Percentiles rank a stretch among this genome's conserved stretches.
These are phyloP conservation scores for Semotilus atromaculatus DNA, from an alignment of 2,797 vertebrate species.

Conservation along the genomic window DNA sequence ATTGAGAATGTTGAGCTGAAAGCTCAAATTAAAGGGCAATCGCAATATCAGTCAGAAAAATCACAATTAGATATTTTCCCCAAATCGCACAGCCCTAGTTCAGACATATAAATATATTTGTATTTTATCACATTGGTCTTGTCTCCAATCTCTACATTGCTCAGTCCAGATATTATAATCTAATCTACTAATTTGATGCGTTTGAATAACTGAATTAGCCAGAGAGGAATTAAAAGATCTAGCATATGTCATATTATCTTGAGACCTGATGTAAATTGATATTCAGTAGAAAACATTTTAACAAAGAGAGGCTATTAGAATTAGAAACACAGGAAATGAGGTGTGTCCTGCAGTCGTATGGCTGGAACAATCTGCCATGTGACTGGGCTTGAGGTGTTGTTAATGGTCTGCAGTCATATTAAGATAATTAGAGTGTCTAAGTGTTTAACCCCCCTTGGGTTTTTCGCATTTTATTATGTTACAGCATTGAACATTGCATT, in stretches of 20 bases:
- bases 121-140: background rate
- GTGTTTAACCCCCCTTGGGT: background rate
- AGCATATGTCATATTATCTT: background rate
- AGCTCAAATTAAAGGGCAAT: no score
- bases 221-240: background rate
- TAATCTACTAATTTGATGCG: no score
- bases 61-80: no score
- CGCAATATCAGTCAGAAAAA: no score
- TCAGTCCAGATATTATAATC: background rate
- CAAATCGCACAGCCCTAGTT: background rate
- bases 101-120: background rate
- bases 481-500: background rate
- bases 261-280: background rate
- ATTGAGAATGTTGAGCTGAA: no score
- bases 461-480: constrained; percentile 12
- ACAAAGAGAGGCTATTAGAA: constrained; percentile 7
- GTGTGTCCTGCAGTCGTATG: constrained; percentile 7
- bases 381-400: background rate
- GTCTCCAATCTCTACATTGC: background rate
- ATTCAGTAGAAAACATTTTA: background rate
- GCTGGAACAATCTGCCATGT: background rate
- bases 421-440: constrained; percentile 14
- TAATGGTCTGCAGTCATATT: constrained; percentile 25
- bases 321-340: background rate
- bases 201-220: background rate